A percentile compares a stretch with the other conserved stretches of the same genome.
phyloP scores from a whole-genome alignment of 2,113 vertebrate genomes.

The Callipepla squamata region DNA sequence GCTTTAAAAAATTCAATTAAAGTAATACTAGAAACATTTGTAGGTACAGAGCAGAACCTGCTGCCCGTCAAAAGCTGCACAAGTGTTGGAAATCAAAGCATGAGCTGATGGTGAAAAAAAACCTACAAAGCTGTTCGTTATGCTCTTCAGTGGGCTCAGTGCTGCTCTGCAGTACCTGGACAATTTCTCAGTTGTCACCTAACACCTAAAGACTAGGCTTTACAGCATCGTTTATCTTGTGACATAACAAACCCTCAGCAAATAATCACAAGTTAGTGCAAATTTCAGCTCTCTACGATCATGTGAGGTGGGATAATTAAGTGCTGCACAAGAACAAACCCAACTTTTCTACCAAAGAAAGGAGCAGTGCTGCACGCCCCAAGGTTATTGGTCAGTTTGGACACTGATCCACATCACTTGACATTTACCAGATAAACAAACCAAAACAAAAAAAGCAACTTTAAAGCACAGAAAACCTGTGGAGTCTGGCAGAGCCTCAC shows the following conservation, averaged over 20 bases:
- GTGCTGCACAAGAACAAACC: slow-evolving; percentile 22
- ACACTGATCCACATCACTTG: background rate
- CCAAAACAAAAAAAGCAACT: background rate
- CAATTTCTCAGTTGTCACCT: background rate
- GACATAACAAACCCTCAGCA: background rate
- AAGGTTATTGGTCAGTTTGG: background rate
- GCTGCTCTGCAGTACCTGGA: background rate
- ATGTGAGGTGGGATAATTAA: slow-evolving; percentile 1
- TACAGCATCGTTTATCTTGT: background rate
- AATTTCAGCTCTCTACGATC: slow-evolving; percentile 28
- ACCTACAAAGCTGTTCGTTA: background rate
- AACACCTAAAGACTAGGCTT: background rate
- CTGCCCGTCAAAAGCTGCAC: background rate
- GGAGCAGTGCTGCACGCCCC: background rate
- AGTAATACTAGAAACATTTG: background rate
- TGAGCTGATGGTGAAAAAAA: background rate
- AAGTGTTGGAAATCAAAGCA: background rate
- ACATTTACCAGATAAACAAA: background rate
- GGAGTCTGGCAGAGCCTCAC: background rate
- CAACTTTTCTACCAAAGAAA: slow-evolving; percentile 25
- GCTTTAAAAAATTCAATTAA: background rate
- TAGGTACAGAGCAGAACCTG: background rate
- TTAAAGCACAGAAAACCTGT: background rate
- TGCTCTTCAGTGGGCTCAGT: background rate
- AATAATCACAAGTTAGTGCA: slow-evolving; percentile 27